Evolutionary conservation across 2,797 vertebrate species (phyloP).

Genomic region (Mallotus villosus): DNA sequence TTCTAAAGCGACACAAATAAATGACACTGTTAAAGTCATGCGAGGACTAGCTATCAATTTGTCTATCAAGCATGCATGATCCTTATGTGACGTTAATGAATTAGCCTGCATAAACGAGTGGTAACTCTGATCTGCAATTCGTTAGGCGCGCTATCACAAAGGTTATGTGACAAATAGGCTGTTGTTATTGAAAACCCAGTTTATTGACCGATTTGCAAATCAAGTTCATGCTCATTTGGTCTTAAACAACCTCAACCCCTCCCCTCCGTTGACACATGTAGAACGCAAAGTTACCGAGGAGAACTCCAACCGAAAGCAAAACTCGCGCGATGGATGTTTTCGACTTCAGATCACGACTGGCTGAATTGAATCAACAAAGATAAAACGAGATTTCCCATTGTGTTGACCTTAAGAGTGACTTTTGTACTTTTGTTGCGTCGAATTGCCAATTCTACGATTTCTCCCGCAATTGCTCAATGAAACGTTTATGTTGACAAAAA

Average conservation of each 20-base stretch:
- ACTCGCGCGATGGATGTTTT: background rate
- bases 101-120: slow-evolving; percentile 27
- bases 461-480: background rate
- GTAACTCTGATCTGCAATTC: slow-evolving; percentile 7
- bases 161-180: slow-evolving; percentile 23
- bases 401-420: background rate
- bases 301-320: slow-evolving; percentile 10
- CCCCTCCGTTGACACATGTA: slow-evolving; percentile 4
- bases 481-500: background rate
- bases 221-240: slow-evolving; percentile 20
- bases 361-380: background rate
- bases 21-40: slow-evolving; percentile 5
- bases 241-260: background rate
- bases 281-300: slow-evolving; percentile 33
- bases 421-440: background rate
- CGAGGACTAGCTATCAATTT: slow-evolving; percentile 2
- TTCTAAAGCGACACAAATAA: background rate
- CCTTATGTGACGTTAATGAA: slow-evolving; percentile 15
- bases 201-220: slow-evolving; percentile 12
- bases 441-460: background rate
- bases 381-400: background rate
- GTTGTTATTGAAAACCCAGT: slow-evolving; percentile 30
- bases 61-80: slow-evolving; percentile 5
- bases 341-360: background rate
- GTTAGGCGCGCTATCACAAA: background rate